Evolutionary conservation across 2,113 vertebrate genomes (phyloP).

Genomic region (Cygnus buccinator): DNA sequence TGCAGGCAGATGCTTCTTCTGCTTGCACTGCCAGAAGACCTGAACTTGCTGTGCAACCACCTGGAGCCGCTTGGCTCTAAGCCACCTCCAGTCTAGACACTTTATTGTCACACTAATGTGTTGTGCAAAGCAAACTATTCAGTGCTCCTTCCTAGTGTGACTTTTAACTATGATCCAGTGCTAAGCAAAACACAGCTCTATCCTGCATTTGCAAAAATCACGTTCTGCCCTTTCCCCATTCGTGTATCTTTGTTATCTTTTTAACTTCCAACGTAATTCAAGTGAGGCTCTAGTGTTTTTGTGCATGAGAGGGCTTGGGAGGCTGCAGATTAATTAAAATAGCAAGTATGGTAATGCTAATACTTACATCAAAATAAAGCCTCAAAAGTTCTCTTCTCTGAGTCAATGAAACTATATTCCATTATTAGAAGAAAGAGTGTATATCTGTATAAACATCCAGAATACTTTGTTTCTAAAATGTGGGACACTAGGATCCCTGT

Average conservation of each 20-base stretch:
- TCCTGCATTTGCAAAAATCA: fast-evolving
- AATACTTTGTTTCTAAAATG: background rate
- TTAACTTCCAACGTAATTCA: background rate
- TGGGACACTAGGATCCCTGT: background rate
- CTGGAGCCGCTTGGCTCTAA: background rate
- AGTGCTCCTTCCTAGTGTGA: background rate
- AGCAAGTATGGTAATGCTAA: background rate
- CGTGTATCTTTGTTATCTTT: background rate
- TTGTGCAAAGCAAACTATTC: background rate
- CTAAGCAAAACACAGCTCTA: background rate
- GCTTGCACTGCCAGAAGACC: background rate
- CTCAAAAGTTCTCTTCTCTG: background rate
- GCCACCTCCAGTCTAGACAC: background rate
- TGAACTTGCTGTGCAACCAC: background rate
- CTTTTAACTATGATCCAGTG: background rate
- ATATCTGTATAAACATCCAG: background rate
- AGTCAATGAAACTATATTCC: background rate
- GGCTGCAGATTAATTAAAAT: background rate
- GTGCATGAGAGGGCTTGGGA: background rate
- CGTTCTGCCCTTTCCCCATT: background rate
- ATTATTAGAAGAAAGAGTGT: background rate
- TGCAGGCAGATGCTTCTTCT: background rate
- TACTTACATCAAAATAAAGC: background rate
- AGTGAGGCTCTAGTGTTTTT: background rate
- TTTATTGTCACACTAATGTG: background rate